Conservation (phyloP, 2,888 invertebrate genomes). For the Lasioglossum figueresi region DNA sequence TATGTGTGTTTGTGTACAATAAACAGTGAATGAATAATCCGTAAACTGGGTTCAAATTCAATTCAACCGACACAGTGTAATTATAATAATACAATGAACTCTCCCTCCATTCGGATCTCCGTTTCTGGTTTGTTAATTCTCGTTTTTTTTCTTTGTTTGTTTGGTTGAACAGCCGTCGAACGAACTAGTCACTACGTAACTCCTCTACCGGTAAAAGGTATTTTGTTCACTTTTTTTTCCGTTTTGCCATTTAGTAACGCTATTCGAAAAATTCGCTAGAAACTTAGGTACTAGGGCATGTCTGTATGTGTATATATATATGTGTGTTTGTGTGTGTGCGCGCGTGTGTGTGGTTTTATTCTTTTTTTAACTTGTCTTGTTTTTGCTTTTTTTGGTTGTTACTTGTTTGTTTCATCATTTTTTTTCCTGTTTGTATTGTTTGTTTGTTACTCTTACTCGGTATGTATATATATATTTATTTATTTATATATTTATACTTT, state of each 20-base stretch:
- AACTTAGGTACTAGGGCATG: slow-evolving; percentile 78
- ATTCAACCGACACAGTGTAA: slow-evolving; percentile 3
- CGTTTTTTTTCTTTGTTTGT: slow-evolving; percentile 41
- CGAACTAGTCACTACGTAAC: slow-evolving; percentile 82
- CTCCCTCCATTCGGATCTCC: slow-evolving; percentile 69
- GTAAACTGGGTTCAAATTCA: slow-evolving; percentile 40
- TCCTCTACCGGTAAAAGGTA: slow-evolving; percentile 74
- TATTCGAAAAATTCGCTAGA: slow-evolving; percentile 78
- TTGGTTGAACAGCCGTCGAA: slow-evolving; percentile 80
- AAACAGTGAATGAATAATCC: slow-evolving; percentile 52
- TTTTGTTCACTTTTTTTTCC: slow-evolving; percentile 63
- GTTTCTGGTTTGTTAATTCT: neutral
- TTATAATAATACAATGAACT: slow-evolving; percentile 44
- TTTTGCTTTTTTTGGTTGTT: neutral
- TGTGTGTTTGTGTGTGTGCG: neutral
- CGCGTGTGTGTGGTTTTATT: neutral
- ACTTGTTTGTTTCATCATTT: slow-evolving; percentile 35
- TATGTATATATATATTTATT: slow-evolving; percentile 44
- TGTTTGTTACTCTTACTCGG: slow-evolving; percentile 56
- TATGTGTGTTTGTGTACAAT: slow-evolving; percentile 23
- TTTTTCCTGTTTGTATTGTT: slow-evolving; percentile 70
- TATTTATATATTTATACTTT: slow-evolving; percentile 48
- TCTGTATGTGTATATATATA: neutral
- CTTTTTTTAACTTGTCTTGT: neutral
- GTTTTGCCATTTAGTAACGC: slow-evolving; percentile 48